Conservation (phyloP, 2,113 vertebrate genomes). For the Calonectris borealis region DNA sequence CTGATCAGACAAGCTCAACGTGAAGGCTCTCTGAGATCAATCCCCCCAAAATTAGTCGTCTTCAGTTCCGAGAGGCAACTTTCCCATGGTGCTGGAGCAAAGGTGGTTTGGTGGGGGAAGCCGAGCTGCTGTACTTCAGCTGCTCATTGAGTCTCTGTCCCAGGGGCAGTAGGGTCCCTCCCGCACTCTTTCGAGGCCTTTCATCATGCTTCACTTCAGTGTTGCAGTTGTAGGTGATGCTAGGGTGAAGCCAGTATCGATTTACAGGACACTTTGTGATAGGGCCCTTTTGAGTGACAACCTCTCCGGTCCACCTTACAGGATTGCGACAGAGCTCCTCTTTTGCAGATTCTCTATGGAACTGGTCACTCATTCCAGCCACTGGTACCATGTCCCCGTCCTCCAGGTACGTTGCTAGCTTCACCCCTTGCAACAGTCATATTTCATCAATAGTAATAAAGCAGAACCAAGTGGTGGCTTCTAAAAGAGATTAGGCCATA, state of each 20-base stretch:
- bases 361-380: neutral
- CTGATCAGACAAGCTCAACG: neutral
- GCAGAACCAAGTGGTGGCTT: neutral
- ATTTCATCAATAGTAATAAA: slow-evolving; percentile 11
- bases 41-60: neutral
- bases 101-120: neutral
- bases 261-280: neutral
- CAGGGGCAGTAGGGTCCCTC: neutral
- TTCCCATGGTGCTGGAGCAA: neutral
- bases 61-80: neutral
- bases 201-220: neutral
- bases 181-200: neutral
- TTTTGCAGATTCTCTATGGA: neutral
- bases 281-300: neutral
- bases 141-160: rapidly evolving
- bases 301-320: neutral
- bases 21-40: neutral
- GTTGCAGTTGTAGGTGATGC: neutral
- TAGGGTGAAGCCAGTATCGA: too few species aligned
- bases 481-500: neutral
- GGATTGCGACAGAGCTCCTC: neutral
- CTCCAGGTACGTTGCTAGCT: neutral
- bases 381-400: neutral
- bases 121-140: neutral
- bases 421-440: neutral